Conservation (phyloP, 2,797 vertebrate species). For the Selene dorsalis region DNA sequence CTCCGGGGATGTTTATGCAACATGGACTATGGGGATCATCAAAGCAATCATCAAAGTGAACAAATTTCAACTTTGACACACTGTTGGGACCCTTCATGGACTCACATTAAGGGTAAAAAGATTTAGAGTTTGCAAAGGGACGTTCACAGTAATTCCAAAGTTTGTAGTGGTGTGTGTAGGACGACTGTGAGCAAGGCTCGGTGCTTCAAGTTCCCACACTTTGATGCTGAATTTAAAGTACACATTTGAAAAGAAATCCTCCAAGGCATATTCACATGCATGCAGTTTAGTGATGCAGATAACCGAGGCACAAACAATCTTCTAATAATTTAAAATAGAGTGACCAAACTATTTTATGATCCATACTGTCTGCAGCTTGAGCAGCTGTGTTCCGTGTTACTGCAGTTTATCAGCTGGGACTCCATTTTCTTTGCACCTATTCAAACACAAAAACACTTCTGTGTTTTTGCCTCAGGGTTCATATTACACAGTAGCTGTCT, state of each 20-base stretch:
- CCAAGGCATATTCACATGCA: no score
- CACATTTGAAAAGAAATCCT: neutral
- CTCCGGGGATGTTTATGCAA: slow-evolving; percentile 31
- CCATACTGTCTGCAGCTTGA: slow-evolving; percentile 10
- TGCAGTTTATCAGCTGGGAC: slow-evolving; percentile 19
- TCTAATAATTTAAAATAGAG: slow-evolving; percentile 13
- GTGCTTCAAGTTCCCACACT: neutral
- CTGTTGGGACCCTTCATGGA: neutral
- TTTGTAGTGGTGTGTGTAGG: no score
- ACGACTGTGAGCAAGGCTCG: no score
- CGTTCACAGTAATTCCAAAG: neutral
- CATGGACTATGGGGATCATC: slow-evolving; percentile 27
- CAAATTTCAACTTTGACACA: slow-evolving; percentile 12
- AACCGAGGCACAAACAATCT: neutral
- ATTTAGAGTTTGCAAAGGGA: no score
- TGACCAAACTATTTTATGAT: neutral
- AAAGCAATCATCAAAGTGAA: slow-evolving; percentile 37
- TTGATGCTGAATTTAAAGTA: neutral
- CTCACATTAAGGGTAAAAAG: neutral
- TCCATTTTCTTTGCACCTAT: slow-evolving; percentile 35
- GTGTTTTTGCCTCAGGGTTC: slow-evolving; percentile 41
- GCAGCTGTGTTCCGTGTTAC: slow-evolving; percentile 3
- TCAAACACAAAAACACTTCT: slow-evolving; percentile 53
- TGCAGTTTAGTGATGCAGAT: slow-evolving; percentile 8
- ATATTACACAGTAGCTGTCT: slow-evolving; percentile 52